Conservation (phyloP, 2,888 invertebrate species). For the Drosophila diplacantha region DNA sequence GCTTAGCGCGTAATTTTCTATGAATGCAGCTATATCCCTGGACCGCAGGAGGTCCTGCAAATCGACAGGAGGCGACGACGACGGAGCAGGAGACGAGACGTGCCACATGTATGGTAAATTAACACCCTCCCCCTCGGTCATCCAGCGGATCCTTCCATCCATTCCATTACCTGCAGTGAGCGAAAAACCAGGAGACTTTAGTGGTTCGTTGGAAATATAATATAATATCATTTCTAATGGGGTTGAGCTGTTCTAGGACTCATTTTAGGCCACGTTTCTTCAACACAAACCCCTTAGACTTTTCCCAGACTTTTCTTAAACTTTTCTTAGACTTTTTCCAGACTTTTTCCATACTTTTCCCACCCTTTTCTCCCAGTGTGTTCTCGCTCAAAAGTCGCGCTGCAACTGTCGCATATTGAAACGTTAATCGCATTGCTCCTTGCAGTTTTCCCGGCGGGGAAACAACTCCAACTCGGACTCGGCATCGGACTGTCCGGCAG, state of each 20-base stretch:
- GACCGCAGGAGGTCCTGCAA: conserved; percentile 33
- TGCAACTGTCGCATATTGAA: conserved; percentile 69
- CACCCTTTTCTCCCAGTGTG: conserved; percentile 27
- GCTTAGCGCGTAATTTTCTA: conserved; percentile 52
- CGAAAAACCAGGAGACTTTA: not conserved
- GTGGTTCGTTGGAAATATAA: too few relatives aligned
- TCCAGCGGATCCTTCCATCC: not conserved
- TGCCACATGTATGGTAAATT: conserved; percentile 43
- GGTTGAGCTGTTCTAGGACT: too few relatives aligned
- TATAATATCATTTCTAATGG: too few relatives aligned
- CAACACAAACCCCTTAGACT: too few relatives aligned
- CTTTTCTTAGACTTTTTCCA: too few relatives aligned
- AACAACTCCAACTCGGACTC: conserved; percentile 16
- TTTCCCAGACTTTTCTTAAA: too few relatives aligned
- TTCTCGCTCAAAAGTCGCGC: conserved; percentile 42
- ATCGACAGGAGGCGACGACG: conserved; percentile 13
- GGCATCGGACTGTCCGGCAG: conserved; percentile 13
- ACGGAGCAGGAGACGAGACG: conserved; percentile 11
- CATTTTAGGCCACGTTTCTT: too few relatives aligned
- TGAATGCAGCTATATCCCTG: conserved; percentile 45
- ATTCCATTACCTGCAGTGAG: not conserved
- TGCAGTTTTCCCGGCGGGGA: conserved; percentile 37
- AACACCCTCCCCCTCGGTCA: conserved; percentile 23
- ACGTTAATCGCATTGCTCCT: conserved; percentile 67
- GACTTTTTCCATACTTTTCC: too few relatives aligned